Base-by-base conservation (phyloP, 2,888 invertebrate genomes). In the Dynastes tityus region DNA sequence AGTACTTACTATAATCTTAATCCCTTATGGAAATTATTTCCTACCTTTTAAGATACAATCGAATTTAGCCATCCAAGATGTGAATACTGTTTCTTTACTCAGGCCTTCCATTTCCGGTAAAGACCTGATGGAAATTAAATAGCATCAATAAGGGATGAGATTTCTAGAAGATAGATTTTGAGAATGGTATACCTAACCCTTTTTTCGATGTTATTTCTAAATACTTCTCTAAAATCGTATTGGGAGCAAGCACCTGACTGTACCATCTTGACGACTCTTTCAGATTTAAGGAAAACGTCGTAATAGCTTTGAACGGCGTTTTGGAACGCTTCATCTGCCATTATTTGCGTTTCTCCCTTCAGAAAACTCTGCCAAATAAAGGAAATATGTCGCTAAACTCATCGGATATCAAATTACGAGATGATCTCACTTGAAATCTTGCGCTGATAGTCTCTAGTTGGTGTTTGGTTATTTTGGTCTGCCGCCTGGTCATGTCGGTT, bases 21-120 rank as follows among this genome's bases (percentile, higher is more conserved):
- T 32, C 5, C 65, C 13, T 22, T 27, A 37, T 5, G 32, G 2
- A 1, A 68, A 1, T 61, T 64, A 0, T 8, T 40, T 76, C 80
- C 91, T 94, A 90, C 96, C 97, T 90, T 97, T 97, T 89, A 98
- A 95, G 87, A 99, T 99, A 89, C 98, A 97, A 90, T 99, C 99
- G 89, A 98, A 99, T 90, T 98, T 99, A 78, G 98, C 97, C 94
- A 99, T 95, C 99, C 99, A 99, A 64, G 98, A 98, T 82, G 98
- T 98, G 83, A 99, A 91, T 61, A 99, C 99, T 64, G 98, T 99
- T 90, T 99, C 99, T 91, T 99, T 99, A 90, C 98, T 98, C 84
- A 99, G 91, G 82, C 99, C 99, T 90, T 99, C 99, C 88, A 99
- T 99, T 92, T 99, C 99, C 82, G 99, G 99, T 87, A 99, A 92